A percentile compares a stretch with the other conserved stretches of the same genome.
These are phyloP conservation scores for Acyrthosiphon pisum DNA, from an alignment of 1,140 invertebrate genomes.

Conservation along the genomic window DNA sequence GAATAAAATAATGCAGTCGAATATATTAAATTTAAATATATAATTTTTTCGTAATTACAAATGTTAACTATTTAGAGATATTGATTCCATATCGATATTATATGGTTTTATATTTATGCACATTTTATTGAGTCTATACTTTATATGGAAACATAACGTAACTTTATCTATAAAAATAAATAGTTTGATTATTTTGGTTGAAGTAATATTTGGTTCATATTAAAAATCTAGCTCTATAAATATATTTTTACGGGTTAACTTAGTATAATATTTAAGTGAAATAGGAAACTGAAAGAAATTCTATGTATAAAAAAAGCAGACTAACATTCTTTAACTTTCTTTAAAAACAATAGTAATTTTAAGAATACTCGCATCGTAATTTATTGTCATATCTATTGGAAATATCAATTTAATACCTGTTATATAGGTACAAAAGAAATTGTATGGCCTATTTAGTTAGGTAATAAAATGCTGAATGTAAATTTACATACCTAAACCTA, in stretches of 20 bases:
- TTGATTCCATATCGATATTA: neutral
- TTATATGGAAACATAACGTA: neutral
- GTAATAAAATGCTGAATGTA: neutral
- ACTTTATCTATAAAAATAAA: neutral
- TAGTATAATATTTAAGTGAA: neutral
- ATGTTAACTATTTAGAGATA: neutral
- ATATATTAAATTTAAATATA: neutral
- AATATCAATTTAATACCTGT: neutral
- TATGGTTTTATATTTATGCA: neutral
- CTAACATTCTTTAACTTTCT: too few relatives aligned
- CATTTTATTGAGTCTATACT: neutral
- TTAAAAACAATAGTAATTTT: too few relatives aligned
- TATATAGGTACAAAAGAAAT: neutral
- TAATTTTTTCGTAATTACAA: neutral
- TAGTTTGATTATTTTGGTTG: neutral
- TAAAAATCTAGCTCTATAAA: neutral
- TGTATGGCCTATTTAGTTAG: neutral
- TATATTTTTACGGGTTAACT: neutral
- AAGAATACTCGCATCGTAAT: neutral
- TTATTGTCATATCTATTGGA: neutral
- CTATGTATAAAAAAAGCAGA: too few relatives aligned
- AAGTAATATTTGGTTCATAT: neutral
- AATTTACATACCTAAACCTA: neutral
- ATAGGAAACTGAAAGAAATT: too few relatives aligned
- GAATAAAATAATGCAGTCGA: neutral